These are phyloP conservation scores for Globicephala melas DNA, from an alignment of 2,113 vertebrate species.

Conservation along the genomic window DNA sequence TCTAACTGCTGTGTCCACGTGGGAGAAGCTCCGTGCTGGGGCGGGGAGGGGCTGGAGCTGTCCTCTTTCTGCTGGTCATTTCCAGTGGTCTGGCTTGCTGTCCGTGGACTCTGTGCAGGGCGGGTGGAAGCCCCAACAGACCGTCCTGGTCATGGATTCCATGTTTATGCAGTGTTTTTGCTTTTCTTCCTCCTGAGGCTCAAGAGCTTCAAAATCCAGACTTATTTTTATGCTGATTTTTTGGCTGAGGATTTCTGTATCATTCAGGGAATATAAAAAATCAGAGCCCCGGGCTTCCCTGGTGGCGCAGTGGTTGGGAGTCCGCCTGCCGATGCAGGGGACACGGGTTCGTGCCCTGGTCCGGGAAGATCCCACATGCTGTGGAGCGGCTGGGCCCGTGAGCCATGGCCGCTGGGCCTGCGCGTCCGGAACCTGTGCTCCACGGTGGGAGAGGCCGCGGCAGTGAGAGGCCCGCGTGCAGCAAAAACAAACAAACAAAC, in stretches of 20 bases:
- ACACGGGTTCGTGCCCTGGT: too few relatives aligned
- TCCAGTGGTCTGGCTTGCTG: background rate
- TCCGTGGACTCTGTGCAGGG: background rate
- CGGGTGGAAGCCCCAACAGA: background rate
- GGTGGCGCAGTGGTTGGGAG: too few relatives aligned
- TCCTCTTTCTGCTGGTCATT: background rate
- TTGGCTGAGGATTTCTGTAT: background rate
- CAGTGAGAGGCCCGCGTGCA: too few relatives aligned
- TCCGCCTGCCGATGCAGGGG: too few relatives aligned
- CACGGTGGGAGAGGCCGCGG: fast-evolving
- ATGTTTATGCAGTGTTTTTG: background rate
- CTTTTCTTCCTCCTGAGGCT: background rate
- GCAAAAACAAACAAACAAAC: too few relatives aligned
- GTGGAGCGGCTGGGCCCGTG: too few relatives aligned
- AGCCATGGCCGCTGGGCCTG: too few relatives aligned
- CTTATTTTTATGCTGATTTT: background rate
- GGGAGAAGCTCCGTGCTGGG: fast-evolving
- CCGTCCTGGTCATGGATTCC: background rate
- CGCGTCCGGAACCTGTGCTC: fast-evolving
- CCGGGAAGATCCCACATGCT: too few relatives aligned
- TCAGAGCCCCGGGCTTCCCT: too few relatives aligned
- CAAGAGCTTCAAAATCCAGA: background rate
- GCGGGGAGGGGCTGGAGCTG: too few relatives aligned
- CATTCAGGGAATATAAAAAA: background rate
- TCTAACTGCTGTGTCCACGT: background rate